Base-by-base conservation (phyloP, 2,113 vertebrate genomes). In the Struthio camelus region DNA sequence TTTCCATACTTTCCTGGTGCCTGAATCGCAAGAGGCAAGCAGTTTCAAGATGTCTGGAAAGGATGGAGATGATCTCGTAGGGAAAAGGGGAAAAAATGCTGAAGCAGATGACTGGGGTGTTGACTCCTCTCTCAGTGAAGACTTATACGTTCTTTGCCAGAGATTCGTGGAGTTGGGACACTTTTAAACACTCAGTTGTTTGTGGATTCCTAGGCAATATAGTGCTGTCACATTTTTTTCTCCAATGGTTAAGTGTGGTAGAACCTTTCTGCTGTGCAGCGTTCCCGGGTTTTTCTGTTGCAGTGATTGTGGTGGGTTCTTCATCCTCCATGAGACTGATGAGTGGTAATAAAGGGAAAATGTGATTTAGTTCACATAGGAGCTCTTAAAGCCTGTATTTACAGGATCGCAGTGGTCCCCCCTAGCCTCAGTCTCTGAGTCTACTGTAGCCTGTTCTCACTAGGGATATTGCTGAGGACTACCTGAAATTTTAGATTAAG, bases 141-240 rank as follows among this genome's bases (percentile, higher is more conserved):
- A 17, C 23, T 0, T 0, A 0, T 28, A 13, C 5, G 1, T 58
- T 61, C 48, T 48, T 70, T 12, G 51, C 50, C 64, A 64, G 27
- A 30, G 46, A 32, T 64, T 32, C 27, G 6, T 28, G 6, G 14
- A 38, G 25, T 20, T 50, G 46, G 46, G 44, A 16, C 27, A 28
- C 24, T 50, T 30, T 64, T 36, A 30, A 19, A 22, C 3, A 9
- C 75, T 19, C 24, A 48, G 17, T 19, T 32, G 32, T 20, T 40
- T 44, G 36, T 51, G n/a, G 14, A 28, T 40, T 64, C n/a, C 25
- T 27, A 22, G 27, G 34, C 46, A 78, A 25, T 19, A 10, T 19
- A 10, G 19, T 79, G 58, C 44, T 50, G 44, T 46, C 32, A 22
- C 44, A 17, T 36, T 71, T 62, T 38, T 46, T 61, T 77, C 75